These are phyloP conservation scores for Burhinus oedicnemus DNA, from an alignment of 2,113 vertebrate species.

Conservation along the genomic window DNA sequence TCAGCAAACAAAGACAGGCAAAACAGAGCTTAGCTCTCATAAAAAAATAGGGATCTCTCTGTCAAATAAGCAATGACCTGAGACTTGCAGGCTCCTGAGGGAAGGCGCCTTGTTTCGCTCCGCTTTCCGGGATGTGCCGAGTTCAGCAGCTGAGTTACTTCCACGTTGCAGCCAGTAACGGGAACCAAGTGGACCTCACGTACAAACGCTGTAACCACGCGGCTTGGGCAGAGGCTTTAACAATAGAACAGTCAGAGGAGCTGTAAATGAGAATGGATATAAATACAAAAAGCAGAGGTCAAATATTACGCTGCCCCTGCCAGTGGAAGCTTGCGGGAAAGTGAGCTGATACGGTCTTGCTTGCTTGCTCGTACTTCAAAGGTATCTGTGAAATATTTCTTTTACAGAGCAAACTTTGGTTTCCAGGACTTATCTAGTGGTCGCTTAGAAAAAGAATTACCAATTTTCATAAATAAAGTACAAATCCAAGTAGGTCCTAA, in stretches of 20 bases:
- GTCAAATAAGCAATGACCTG: conserved; percentile 19
- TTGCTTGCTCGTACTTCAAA: fast-evolving
- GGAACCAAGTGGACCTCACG: not conserved
- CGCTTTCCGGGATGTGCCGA: not conserved
- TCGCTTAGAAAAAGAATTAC: not conserved
- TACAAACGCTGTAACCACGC: not conserved
- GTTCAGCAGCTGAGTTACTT: conserved; percentile 16
- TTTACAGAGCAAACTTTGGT: not conserved
- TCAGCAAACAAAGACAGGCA: not conserved
- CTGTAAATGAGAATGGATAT: not conserved
- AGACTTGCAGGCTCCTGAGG: conserved; percentile 18
- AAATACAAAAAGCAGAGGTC: not conserved
- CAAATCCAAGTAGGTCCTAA: not conserved
- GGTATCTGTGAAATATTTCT: not conserved
- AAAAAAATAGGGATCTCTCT: not conserved
- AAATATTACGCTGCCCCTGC: not conserved
- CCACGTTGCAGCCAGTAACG: not conserved
- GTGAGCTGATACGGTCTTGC: not conserved
- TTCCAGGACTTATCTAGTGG: not conserved
- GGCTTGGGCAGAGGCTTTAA: not conserved
- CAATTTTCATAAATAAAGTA: not conserved
- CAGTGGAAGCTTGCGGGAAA: not conserved
- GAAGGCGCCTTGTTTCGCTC: not conserved
- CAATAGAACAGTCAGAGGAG: not conserved
- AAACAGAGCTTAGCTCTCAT: conserved; percentile 40